A percentile compares a stretch with the other conserved stretches of the same genome.
Conservation (phyloP, 2,113 vertebrate species). For the Lanius ludovicianus region DNA sequence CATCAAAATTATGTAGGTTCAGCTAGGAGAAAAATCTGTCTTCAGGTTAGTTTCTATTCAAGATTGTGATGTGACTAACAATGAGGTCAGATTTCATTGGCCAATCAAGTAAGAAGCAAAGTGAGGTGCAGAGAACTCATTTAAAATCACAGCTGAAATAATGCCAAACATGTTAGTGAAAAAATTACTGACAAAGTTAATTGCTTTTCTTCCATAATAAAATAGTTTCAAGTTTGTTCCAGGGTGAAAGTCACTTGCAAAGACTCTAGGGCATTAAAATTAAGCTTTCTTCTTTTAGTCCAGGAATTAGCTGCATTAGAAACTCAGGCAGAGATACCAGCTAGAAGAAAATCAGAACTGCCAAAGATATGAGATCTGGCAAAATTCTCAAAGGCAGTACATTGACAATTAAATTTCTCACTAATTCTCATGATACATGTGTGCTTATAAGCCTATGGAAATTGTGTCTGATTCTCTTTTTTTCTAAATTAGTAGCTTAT, state of each 20-base stretch:
- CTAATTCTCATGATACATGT: not conserved
- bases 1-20: not conserved
- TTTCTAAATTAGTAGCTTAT: not conserved
- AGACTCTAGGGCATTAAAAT: slow-evolving; percentile 10
- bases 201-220: slow-evolving; percentile 29
- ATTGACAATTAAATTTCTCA: slow-evolving; percentile 2
- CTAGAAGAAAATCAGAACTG: slow-evolving; percentile 12
- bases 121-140: not conserved
- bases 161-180: slow-evolving; percentile 5
- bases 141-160: slow-evolving; percentile 47
- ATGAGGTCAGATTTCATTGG: slow-evolving; percentile 1
- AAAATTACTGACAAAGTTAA: slow-evolving; percentile 34
- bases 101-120: slow-evolving; percentile 5
- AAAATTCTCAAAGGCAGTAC: slow-evolving; percentile 5
- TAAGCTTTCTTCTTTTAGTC: slow-evolving; percentile 39
- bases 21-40: not conserved
- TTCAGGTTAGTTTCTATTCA: not conserved
- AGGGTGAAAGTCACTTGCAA: slow-evolving; percentile 1
- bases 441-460: not conserved
- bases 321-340: not conserved
- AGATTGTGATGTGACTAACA: not conserved
- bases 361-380: not conserved
- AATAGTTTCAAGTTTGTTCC: slow-evolving; percentile 26
- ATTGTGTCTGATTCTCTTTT: not conserved
- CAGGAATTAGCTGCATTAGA: slow-evolving; percentile 32